These are phyloP conservation scores for Cladorhizidae sp. DNA, from an alignment of 37 sponge, comb jelly and placozoan species.

Conservation along the genomic window DNA sequence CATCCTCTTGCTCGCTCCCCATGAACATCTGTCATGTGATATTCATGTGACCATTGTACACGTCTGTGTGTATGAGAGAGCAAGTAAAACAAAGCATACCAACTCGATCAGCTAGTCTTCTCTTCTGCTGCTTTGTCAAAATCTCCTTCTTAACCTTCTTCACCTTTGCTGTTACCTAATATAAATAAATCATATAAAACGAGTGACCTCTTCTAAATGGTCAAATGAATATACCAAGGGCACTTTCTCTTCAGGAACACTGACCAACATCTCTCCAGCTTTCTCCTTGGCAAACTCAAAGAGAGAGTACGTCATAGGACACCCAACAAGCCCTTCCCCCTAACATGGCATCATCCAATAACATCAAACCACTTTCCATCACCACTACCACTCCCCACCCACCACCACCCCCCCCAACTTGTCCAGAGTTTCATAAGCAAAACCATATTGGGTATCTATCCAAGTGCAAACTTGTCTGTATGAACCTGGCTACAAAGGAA, in stretches of 20 bases:
- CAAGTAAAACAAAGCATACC: constrained; percentile 27
- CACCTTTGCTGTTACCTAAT: not conserved
- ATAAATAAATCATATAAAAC: not conserved
- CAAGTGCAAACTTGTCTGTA: too few relatives aligned
- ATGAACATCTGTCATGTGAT: constrained; percentile 48
- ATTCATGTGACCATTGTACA: not conserved
- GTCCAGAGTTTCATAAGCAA: not conserved
- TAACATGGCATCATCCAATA: too few relatives aligned
- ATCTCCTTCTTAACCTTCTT: constrained; percentile 68
- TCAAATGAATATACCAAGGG: not conserved
- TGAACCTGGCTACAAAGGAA: too few relatives aligned
- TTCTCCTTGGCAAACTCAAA: constrained; percentile 81
- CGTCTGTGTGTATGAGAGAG: not conserved
- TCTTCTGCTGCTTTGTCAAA: constrained; percentile 79
- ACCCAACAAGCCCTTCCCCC: constrained; percentile 65
- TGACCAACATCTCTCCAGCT: constrained; percentile 59
- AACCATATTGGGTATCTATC: too few relatives aligned
- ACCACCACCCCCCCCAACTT: not conserved
- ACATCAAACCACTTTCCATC: too few relatives aligned
- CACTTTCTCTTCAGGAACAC: not conserved
- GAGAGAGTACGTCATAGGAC: constrained; percentile 83
- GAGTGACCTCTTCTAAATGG: not conserved
- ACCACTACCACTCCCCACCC: too few relatives aligned
- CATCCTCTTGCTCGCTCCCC: constrained; percentile 87
- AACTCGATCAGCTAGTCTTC: constrained; percentile 70